Conservation (phyloP, 2,113 vertebrate genomes). For the Cyprinodon tularosa region DNA sequence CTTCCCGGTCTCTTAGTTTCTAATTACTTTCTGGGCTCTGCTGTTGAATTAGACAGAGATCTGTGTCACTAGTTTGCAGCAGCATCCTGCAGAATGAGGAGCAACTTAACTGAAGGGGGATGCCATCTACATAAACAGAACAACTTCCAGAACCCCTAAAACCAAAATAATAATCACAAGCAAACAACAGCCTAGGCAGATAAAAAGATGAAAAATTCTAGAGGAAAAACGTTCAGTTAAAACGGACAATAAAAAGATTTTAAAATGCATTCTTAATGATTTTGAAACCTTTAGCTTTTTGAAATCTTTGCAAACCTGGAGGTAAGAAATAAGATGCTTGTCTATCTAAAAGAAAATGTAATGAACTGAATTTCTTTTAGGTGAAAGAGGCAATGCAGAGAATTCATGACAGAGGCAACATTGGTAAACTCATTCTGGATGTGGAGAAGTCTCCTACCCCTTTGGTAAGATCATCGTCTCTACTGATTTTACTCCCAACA, state of each 20-base stretch:
- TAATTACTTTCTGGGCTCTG: neutral
- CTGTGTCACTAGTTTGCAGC: neutral
- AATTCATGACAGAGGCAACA: conserved; percentile 98
- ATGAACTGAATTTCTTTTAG: conserved; percentile 71
- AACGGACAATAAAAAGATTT: too few relatives aligned
- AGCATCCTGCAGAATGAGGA: neutral
- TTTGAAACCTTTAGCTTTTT: neutral
- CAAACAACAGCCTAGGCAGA: neutral
- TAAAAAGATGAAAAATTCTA: neutral
- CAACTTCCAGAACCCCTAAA: neutral
- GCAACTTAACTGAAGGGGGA: neutral
- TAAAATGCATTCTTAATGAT: neutral
- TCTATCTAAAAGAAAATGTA: neutral
- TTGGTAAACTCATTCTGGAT: conserved; percentile 97
- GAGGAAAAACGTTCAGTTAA: neutral
- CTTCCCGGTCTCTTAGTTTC: neutral
- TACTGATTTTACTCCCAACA: neutral
- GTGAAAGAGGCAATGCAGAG: conserved; percentile 99
- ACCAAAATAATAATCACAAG: neutral
- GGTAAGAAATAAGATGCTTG: too few relatives aligned
- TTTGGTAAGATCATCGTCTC: conserved; percentile 81
- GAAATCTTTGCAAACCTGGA: too few relatives aligned
- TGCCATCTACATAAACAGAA: neutral
- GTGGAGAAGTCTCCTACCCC: conserved; percentile 96
- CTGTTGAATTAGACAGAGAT: neutral